Evolutionary conservation across 1,140 invertebrate genomes (phyloP), one percentile per base, ranked within the genome.

Genomic region (Tachypleus tridentatus): DNA sequence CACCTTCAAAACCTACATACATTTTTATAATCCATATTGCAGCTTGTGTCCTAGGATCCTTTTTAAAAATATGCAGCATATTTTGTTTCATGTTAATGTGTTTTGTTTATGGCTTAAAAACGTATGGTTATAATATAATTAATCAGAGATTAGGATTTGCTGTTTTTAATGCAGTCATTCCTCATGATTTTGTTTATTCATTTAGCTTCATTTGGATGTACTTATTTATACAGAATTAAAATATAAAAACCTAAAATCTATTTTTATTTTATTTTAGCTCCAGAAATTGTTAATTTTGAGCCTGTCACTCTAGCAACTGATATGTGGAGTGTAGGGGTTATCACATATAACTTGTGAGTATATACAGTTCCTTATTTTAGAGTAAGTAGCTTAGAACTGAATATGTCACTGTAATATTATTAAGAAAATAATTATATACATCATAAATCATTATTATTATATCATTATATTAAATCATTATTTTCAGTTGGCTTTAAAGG

Each of bases 241-340:
- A 63, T 93, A 88, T 73, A 90, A 89, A 77, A 66, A 61, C 71
- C 91, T 91, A 0, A 90, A 95, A 76, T 96, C 84, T 74, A 87
- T 29, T 29, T 29, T 29, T 29, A 29, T 29, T 29, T 29, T 29
- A 29, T 29, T 29, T 29, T 93, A 0, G 81, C 81, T 49, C 79
- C 82, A 58, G 82, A 83, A 72, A 81, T 83, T 61, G 75, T 79
- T 51, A 80, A 78, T 67, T 79, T 76, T 72, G 78, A 79, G 65
- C 77, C 77, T 7, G 67, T 79, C n/a, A 74, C 72, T 64, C 74
- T 78, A 64, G 76, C 78, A 57, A 80, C 78, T 54, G 77, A 80
- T 67, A 76, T 80, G 74, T 79, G 77, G 77, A 77, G 75, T 72
- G 71, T 79, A 51, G 78, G 78, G 60, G 78, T 79, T 51, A 80